Base-by-base conservation (phyloP, 2,113 vertebrate genomes). In the Tor tambroides region DNA sequence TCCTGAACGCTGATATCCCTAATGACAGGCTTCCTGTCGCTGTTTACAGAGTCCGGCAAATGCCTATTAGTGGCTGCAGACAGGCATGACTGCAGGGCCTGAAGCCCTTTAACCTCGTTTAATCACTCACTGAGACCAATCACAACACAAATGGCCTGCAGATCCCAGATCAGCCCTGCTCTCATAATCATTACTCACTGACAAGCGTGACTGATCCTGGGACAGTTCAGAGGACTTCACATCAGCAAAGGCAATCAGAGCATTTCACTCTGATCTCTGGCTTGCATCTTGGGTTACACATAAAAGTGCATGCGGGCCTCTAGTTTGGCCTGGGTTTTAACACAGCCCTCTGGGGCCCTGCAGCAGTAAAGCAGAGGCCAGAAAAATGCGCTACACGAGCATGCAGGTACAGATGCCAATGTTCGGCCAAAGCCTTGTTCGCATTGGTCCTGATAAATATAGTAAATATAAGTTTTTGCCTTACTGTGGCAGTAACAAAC, bases 11-110 rank as follows among this genome's bases (percentile, higher is more conserved):
- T 46, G 63, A 69, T 12, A 35, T 69, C 46, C 41, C n/a, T 87
- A 84, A 83, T 54, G 63, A 51, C 35, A 38, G 38, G 85, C 61
- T 69, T 81, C 69, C 54, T 30, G 43, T 59, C 6, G 77, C 82
- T 56, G 26, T 82, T 84, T 82, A 38, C 80, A 26, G 12, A 30
- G 26, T 10, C 32, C 43, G 46, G 83, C 54, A 74, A 76, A 72
- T 76, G 88, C 82, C 85, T 80, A 67, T 87, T 85, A 84, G 75
- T 71, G 76, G 59, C 67, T 43, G 67, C 51, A 71, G 14, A 71
- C 67, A 80, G 75, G 75, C 32, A 79, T 69, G 43, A 54, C 67
- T 23, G 46, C 43, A 61, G 43, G 76, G 82, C n/a, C 12, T 19
- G 9, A 5, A 21, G 61, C 59, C 17, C 28, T 32, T 51, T 49